A percentile compares a stretch with the other conserved stretches of the same genome.
Evolutionary conservation across 2,797 vertebrate genomes (phyloP).

Genomic region (Tokudaia tokunoshimensis): DNA sequence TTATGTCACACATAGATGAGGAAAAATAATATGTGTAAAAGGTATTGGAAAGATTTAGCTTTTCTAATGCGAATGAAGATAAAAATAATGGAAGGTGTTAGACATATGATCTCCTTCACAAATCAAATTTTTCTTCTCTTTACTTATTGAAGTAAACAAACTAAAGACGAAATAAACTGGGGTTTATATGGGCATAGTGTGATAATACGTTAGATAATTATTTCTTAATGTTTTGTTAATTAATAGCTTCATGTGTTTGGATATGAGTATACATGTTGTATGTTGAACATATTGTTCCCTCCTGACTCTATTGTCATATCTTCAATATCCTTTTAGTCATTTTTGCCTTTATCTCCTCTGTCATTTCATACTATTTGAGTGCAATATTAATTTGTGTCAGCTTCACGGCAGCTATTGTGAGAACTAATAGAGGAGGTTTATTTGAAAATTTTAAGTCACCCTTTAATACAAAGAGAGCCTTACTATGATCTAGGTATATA

Average conservation of each 20-base stretch:
- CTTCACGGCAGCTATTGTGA: neutral
- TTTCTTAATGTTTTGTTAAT: neutral
- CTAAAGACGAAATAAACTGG: neutral
- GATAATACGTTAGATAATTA: neutral
- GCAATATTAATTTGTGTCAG: rapidly evolving
- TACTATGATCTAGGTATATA: neutral
- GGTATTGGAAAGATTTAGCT: neutral
- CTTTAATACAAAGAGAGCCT: neutral
- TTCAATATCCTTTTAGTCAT: neutral
- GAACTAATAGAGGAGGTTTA: neutral
- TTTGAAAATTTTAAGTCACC: neutral
- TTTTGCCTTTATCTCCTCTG: neutral
- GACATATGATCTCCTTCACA: neutral
- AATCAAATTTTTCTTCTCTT: neutral
- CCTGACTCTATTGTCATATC: too few species aligned
- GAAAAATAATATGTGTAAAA: neutral
- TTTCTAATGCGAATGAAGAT: neutral
- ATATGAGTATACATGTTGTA: too few species aligned
- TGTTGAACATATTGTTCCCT: neutral
- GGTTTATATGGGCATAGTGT: neutral
- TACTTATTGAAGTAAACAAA: neutral
- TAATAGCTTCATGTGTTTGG: neutral
- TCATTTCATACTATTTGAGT: neutral
- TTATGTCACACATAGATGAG: neutral
- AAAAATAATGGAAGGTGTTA: neutral